A percentile compares a stretch with the other conserved stretches of the same genome.
phyloP scores from a whole-genome alignment of 2,113 vertebrate genomes.

The Podiceps cristatus region DNA sequence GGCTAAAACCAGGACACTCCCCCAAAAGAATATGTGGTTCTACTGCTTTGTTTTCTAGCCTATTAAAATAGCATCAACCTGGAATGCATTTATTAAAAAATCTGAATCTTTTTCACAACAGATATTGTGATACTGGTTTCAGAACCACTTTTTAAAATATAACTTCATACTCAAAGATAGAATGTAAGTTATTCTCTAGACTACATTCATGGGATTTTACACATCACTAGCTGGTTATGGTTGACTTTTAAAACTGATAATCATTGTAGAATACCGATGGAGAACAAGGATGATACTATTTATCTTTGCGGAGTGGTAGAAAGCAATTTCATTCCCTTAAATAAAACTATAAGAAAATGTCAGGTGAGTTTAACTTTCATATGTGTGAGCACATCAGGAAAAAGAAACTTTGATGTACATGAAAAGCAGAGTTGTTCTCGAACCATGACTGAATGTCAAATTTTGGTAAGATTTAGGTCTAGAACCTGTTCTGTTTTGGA shows the following conservation, averaged over 20 bases:
- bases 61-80: neutral
- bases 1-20: no score
- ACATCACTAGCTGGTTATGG: fast-evolving
- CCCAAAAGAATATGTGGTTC: neutral
- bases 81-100: neutral
- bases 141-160: neutral
- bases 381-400: neutral
- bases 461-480: neutral
- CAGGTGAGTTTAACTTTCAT: neutral
- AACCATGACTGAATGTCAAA: neutral
- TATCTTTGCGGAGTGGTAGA: neutral
- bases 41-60: neutral
- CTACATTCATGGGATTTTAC: neutral
- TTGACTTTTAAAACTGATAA: neutral
- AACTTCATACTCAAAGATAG: neutral
- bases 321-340: neutral
- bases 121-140: neutral
- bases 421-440: neutral
- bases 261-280: neutral
- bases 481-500: neutral
- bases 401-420: neutral
- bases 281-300: neutral
- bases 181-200: neutral
- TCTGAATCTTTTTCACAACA: neutral
- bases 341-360: neutral